phyloP scores from a whole-genome alignment of 2,113 vertebrate species.

The Aviceda subcristata region DNA sequence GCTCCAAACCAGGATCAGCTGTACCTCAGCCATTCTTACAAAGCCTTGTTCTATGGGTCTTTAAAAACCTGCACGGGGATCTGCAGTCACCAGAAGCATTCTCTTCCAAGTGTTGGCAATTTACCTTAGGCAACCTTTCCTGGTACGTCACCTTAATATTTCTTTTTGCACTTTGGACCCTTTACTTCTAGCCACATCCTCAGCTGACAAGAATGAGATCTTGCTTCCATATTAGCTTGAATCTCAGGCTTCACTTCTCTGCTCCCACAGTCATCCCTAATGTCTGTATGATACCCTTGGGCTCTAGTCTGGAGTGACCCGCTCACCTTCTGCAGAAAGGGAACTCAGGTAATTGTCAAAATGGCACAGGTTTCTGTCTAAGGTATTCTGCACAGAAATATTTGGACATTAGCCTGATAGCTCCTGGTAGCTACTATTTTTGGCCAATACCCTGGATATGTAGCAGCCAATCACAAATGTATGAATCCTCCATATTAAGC shows the following conservation, averaged over 20 bases:
- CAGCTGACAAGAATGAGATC: background rate
- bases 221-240: background rate
- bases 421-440: background rate
- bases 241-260: background rate
- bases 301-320: background rate
- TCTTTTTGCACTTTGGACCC: background rate
- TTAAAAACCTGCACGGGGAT: background rate
- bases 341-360: background rate
- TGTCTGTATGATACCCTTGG: background rate
- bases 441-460: background rate
- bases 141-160: background rate
- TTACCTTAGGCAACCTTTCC: background rate
- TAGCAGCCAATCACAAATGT: background rate
- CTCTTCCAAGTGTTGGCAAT: background rate
- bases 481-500: background rate
- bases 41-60: background rate
- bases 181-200: background rate
- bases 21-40: background rate
- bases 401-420: background rate
- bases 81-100: background rate
- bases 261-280: background rate
- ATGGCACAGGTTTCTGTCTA: background rate
- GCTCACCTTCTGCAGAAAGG: background rate
- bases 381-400: background rate
- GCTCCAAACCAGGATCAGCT: background rate